These are phyloP conservation scores for Tetranychus piercei DNA, from an alignment of 2,888 invertebrate species.

Conservation along the genomic window DNA sequence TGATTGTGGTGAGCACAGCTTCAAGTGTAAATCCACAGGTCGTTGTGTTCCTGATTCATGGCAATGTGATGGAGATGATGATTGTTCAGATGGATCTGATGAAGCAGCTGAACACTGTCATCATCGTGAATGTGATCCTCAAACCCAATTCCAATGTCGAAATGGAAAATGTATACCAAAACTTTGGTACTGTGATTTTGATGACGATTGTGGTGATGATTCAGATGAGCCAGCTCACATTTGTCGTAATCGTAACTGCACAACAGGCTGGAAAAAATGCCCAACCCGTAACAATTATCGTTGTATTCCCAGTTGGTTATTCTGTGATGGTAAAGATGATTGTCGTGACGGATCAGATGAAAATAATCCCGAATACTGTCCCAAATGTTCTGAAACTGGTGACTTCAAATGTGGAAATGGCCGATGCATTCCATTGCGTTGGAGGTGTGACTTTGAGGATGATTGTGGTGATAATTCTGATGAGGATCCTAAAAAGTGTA, in stretches of 20 bases:
- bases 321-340: conserved; percentile 95
- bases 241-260: conserved; percentile 71
- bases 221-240: conserved; percentile 61
- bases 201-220: conserved; percentile 84
- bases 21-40: conserved; percentile 70
- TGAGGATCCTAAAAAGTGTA: conserved; percentile 57
- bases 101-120: conserved; percentile 71
- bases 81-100: conserved; percentile 59
- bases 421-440: conserved; percentile 62
- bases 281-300: conserved; percentile 79
- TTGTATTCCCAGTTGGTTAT: conserved; percentile 91
- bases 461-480: conserved; percentile 88
- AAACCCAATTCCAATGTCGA: conserved; percentile 66
- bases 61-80: conserved; percentile 82
- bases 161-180: conserved; percentile 84
- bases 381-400: conserved; percentile 61
- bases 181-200: conserved; percentile 85
- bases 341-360: conserved; percentile 80
- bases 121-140: conserved; percentile 59
- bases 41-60: conserved; percentile 72
- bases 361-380: conserved; percentile 61
- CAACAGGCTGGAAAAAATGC: conserved; percentile 84
- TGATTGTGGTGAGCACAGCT: conserved; percentile 69
- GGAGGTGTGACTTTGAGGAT: conserved; percentile 89
- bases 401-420: conserved; percentile 86